Evolutionary conservation across 2,797 vertebrate genomes (phyloP).

Genomic region (Dallia pectoralis): DNA sequence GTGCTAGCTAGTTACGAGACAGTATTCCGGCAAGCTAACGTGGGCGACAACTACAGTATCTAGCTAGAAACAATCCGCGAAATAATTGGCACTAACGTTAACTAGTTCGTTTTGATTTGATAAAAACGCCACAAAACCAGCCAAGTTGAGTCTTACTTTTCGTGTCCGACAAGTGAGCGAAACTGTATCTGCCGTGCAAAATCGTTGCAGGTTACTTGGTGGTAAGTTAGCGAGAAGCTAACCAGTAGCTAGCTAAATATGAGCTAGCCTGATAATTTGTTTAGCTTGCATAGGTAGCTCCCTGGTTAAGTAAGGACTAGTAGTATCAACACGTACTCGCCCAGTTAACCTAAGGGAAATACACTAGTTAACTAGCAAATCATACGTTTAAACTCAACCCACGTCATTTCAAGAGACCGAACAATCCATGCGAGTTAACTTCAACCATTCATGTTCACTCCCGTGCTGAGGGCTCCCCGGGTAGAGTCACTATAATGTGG

Average conservation of each 20-base stretch:
- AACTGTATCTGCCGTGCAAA: background rate
- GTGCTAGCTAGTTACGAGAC: background rate
- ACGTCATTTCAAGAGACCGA: slow-evolving; percentile 4
- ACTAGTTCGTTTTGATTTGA: background rate
- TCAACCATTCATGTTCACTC: slow-evolving; percentile 45
- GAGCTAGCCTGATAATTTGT: background rate
- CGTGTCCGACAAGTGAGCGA: background rate
- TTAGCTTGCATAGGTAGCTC: background rate
- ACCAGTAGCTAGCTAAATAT: background rate
- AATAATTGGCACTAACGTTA: background rate
- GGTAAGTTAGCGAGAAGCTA: slow-evolving; percentile 1
- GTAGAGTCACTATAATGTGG: slow-evolving; percentile 46
- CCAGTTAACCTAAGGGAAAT: background rate
- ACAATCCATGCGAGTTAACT: slow-evolving; percentile 36
- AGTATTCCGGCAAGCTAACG: background rate
- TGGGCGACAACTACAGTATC: background rate
- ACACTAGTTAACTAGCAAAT: background rate
- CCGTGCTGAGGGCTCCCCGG: slow-evolving; percentile 36
- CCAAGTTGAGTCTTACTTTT: background rate
- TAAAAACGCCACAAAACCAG: background rate
- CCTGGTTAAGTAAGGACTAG: background rate
- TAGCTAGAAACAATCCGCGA: too few relatives aligned
- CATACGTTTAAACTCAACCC: background rate
- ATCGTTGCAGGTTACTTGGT: background rate
- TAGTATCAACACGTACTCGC: background rate